These are phyloP conservation scores for Ericerus pela DNA, from an alignment of 1,140 invertebrate species.

Conservation along the genomic window DNA sequence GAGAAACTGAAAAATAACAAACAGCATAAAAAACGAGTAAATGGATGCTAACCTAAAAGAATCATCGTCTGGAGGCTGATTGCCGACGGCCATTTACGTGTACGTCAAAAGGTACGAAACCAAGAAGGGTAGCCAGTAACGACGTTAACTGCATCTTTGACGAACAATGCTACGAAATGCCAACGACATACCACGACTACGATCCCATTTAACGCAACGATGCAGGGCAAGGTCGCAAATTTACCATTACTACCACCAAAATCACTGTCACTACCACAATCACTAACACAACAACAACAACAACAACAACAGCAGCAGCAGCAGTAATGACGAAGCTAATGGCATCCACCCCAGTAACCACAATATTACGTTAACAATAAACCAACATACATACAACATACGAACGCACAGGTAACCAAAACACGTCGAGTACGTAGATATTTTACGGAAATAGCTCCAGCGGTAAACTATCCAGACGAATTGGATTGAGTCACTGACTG, in stretches of 20 bases:
- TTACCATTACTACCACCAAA: too few species aligned
- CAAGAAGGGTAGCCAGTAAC: too few species aligned
- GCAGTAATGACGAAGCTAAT: not conserved
- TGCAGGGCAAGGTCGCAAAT: too few species aligned
- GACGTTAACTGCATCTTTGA: too few species aligned
- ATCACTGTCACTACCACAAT: too few species aligned
- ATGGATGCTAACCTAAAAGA: constrained; percentile 5
- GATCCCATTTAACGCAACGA: too few species aligned
- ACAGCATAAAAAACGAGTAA: too few species aligned
- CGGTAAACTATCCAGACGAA: not conserved
- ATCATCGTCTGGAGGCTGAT: constrained; percentile 1
- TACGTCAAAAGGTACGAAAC: too few species aligned
- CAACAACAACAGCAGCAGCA: too few species aligned
- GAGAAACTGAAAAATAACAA: too few species aligned
- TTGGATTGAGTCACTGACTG: constrained; percentile 6
- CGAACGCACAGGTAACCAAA: not conserved
- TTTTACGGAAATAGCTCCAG: not conserved
- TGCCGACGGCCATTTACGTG: constrained; percentile 1
- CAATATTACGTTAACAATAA: not conserved
- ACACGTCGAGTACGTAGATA: not conserved
- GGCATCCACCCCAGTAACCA: not conserved
- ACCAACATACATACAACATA: not conserved
- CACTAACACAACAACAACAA: not conserved
- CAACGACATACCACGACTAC: too few species aligned
- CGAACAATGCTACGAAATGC: too few species aligned